Base-by-base conservation (phyloP, 2,113 vertebrate species). In the Anarrhichthys ocellatus region DNA sequence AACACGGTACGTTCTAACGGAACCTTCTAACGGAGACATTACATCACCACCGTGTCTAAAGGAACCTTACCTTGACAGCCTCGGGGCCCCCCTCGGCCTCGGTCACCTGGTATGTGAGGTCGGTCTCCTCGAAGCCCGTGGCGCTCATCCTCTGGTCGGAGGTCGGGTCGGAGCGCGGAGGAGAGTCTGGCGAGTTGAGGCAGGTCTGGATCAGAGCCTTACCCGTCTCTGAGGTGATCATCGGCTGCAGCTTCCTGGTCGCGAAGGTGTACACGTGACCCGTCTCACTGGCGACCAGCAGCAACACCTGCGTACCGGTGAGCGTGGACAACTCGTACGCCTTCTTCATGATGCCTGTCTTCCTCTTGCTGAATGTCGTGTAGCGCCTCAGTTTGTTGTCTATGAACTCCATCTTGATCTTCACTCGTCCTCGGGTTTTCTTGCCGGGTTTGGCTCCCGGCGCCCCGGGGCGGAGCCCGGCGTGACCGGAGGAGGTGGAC, bases 131-230 rank as follows among this genome's bases (percentile, higher is more conserved):
- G 1, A 99, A 99, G 85, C 98, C 98, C 0, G 97, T 98, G 91
- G 98, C 98, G 3, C 98, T 99, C 98, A 99, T 99, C 86, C 98
- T 96, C 95, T 99, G 98, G 95, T 99, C 97, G 2, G 95, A 96
- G 86, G 96, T 97, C 1, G 97, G 97, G 93, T 99, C 98, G 0
- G 96, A 97, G 78, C 98, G 97, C 0, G 98, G 98, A 0, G 98
- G 98, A 0, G 98, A 99, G 94, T 99, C 98, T 0, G 97, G 98
- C 2, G 98, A 99, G 93, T 99, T 99, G 79, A 99, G 97, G 94
- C 98, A 99, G 22, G 98, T 99, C 87, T 99, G 98, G 94, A 99
- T 99, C 92, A 99, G 93, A 0, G 98, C 98, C 80, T 99, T 99
- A 32, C 98, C 98, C 0, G 97, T 98, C 94, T 99, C 98, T 0